Evolutionary conservation across 1,140 invertebrate species (phyloP), one percentile per base, ranked within the genome.

Genomic region (Megathymus violae): DNA sequence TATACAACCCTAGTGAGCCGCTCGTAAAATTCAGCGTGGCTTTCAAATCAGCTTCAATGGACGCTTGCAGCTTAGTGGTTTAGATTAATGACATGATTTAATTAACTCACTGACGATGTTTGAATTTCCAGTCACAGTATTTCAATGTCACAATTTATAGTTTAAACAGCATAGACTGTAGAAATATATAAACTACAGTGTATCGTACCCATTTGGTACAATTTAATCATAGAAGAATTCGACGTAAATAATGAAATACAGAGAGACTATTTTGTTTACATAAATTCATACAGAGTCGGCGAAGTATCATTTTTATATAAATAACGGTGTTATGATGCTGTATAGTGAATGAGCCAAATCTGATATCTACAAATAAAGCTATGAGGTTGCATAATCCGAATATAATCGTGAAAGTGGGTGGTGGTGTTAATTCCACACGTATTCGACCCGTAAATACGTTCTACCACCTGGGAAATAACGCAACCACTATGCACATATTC

Each of bases 1-100:
- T 46, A 46, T 11, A 46, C 17, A 46, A 14, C 47, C 22, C 14
- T 25, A 58, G 19, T 43, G 38, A 51, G 15, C 11, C 19, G 22
- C 7, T 41, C 40, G 22, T 58, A 58, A 58, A 34, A 41, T 34
- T 34, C 16, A 22, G 22, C 27, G 43, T 34, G 40, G 40, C 14
- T 58, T 58, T 44, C 17, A 38, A 41, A 58, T 58, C 25, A 31
- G 38, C 40, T 31, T 40, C 41, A 43, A 54, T 54, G 19, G 50
- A 63, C 36, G 17, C 48, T 63, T 40, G 52, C 36, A 36, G 15
- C 40, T 56, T 22, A 58, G 41, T 44, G 36, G 52, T 43, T 44
- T 43, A 56, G 52, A 56, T 58, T 44, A 54, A 54, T 13, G 40
- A 34, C 52, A 58, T 58, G 52, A 58, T 58, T 58, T 58, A 31